Conservation (phyloP, 2,888 invertebrate genomes). For the Rhopalosiphum nymphaeae region DNA sequence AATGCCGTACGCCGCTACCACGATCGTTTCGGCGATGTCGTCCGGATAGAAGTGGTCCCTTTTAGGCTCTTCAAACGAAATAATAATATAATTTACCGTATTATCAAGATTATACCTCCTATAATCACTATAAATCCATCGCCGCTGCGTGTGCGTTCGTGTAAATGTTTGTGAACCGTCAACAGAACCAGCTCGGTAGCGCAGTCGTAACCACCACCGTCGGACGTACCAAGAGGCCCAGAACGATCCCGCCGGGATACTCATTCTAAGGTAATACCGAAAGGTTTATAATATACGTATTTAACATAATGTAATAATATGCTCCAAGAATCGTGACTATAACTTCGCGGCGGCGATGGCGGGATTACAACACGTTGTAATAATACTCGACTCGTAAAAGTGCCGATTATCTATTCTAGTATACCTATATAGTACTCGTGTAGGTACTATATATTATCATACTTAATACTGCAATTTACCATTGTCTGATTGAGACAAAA, state of each 20-base stretch:
- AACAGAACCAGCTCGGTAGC: slow-evolving; percentile 1
- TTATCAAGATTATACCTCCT: neutral
- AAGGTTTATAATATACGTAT: neutral
- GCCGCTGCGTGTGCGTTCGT: slow-evolving; percentile 15
- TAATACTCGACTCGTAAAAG: neutral
- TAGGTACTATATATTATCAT: too few species aligned
- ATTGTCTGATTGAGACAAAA: neutral
- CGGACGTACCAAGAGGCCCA: slow-evolving; percentile 21
- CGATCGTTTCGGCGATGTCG: slow-evolving; percentile 7
- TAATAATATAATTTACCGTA: too few species aligned
- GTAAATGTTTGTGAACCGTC: slow-evolving; percentile 50
- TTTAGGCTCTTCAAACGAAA: neutral
- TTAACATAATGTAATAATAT: neutral
- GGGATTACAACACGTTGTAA: neutral
- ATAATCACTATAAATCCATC: neutral
- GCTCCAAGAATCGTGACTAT: neutral
- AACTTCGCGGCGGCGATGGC: neutral
- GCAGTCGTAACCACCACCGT: neutral
- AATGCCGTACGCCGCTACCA: neutral
- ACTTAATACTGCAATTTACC: neutral
- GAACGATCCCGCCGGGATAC: slow-evolving; percentile 54
- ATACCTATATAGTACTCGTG: neutral
- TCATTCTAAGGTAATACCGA: slow-evolving; percentile 52
- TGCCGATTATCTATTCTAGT: neutral
- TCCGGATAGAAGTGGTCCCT: neutral